Evolutionary conservation across 2,888 invertebrate genomes (phyloP).

Genomic region (Agrochola lychnidis): DNA sequence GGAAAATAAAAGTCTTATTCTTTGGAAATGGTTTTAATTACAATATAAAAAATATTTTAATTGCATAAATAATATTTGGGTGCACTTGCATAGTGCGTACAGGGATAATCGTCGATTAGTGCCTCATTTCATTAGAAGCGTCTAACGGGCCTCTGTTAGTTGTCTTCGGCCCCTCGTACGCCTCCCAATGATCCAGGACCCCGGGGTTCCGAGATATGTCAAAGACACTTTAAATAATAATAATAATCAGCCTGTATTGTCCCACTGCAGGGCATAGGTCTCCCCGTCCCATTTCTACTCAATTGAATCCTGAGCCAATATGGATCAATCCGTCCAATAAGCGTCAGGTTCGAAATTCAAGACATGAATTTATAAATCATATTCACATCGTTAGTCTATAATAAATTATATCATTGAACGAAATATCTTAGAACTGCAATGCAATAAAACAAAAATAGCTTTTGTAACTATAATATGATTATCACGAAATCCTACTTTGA

Average conservation of each 20-base stretch:
- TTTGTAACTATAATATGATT: no score
- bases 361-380: not conserved
- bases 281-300: no score
- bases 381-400: not conserved
- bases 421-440: not conserved
- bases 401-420: not conserved
- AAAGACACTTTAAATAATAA: not conserved
- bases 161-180: not conserved
- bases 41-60: not conserved
- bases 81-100: not conserved
- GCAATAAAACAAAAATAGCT: not conserved
- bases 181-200: not conserved
- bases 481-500: no score
- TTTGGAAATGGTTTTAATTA: conserved; percentile 32
- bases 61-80: not conserved
- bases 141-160: not conserved
- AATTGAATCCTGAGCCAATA: no score
- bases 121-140: not conserved
- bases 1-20: conserved; percentile 3
- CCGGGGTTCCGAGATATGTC: no score
- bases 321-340: no score
- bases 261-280: not conserved
- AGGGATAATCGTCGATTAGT: not conserved
- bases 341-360: not conserved
- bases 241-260: not conserved